phyloP scores from a whole-genome alignment of 2,113 vertebrate species.

The Lepus timidus region DNA sequence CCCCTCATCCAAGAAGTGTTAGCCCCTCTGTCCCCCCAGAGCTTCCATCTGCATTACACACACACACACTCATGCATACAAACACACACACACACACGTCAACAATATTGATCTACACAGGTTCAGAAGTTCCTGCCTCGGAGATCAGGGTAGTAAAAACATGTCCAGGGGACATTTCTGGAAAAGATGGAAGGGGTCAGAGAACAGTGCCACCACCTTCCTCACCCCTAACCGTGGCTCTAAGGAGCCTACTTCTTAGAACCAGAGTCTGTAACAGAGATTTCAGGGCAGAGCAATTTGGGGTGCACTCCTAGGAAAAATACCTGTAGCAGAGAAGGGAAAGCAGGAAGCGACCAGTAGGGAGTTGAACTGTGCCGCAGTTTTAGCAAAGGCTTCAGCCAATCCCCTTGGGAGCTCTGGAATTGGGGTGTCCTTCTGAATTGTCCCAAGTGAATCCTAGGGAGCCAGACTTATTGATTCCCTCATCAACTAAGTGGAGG shows the following conservation, averaged over 20 bases:
- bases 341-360: not conserved
- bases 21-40: not conserved
- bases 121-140: not conserved
- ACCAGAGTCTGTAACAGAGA: not conserved
- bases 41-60: not conserved
- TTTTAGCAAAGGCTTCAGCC: not conserved
- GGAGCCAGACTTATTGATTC: not conserved
- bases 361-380: not conserved
- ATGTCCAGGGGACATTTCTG: not conserved
- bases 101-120: not conserved
- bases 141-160: not conserved
- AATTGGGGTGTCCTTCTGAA: not conserved
- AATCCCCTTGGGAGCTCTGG: not conserved
- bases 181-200: slow-evolving; percentile 1
- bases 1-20: not conserved
- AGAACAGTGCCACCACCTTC: not conserved
- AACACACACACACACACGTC: too few relatives aligned
- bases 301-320: not conserved
- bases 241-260: not conserved
- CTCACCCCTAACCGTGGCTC: not conserved
- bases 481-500: not conserved
- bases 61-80: too few relatives aligned
- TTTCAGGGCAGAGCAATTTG: not conserved
- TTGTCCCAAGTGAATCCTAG: not conserved
- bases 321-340: not conserved